Conservation (phyloP, 2,797 vertebrate genomes). For the Oreochromis mossambicus region DNA sequence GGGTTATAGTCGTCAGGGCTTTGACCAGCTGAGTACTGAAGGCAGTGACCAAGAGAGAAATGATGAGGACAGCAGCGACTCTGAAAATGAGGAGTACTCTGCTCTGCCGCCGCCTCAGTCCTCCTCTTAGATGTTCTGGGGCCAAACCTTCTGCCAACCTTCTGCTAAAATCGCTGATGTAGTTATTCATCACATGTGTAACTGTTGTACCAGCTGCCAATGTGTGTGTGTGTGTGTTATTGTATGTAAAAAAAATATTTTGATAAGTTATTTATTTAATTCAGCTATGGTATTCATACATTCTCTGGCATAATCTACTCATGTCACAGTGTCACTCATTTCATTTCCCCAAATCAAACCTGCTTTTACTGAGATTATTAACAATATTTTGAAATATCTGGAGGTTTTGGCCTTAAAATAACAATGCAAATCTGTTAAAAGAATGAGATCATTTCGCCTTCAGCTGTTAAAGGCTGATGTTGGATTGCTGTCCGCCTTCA, state of each 20-base stretch:
- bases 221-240: background rate
- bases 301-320: background rate
- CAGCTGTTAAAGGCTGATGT: background rate
- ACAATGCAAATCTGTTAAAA: background rate
- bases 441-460: background rate
- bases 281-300: background rate
- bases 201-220: slow-evolving; percentile 84
- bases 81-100: slow-evolving; percentile 91
- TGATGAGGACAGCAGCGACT: slow-evolving; percentile 89
- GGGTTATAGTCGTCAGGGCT: slow-evolving; percentile 92
- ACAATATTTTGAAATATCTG: background rate
- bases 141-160: slow-evolving; percentile 63
- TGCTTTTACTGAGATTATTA: background rate
- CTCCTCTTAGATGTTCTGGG: slow-evolving; percentile 31
- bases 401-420: background rate
- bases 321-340: background rate
- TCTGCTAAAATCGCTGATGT: slow-evolving; percentile 79
- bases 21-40: slow-evolving; percentile 94
- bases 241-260: slow-evolving; percentile 33
- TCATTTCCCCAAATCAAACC: background rate
- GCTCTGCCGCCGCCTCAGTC: slow-evolving; percentile 73
- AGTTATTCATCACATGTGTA: slow-evolving; percentile 82
- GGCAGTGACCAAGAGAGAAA: slow-evolving; percentile 96
- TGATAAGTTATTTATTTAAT: slow-evolving; percentile 25
- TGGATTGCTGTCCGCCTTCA: background rate